These are phyloP conservation scores for Caenorhabditis elegans DNA, from an alignment of 1,140 invertebrate species.

Conservation along the genomic window DNA sequence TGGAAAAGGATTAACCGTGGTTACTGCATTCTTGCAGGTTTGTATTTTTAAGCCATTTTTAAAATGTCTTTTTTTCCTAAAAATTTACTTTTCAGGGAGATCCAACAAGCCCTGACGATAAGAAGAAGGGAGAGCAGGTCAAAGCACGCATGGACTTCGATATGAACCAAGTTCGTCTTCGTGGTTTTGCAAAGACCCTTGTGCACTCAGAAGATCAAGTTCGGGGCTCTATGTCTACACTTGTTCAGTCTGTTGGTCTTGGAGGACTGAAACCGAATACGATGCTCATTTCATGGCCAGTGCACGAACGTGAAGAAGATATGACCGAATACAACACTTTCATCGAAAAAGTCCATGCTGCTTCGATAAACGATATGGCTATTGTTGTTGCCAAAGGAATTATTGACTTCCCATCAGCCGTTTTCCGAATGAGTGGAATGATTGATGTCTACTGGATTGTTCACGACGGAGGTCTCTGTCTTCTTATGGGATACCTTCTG, in stretches of 20 bases:
- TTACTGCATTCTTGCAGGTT: constrained; percentile 78
- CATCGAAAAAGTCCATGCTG: constrained; percentile 59
- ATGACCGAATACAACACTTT: constrained; percentile 62
- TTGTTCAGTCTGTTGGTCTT: constrained; percentile 88
- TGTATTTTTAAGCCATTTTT: background rate
- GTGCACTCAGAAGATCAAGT: constrained; percentile 63
- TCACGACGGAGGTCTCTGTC: constrained; percentile 90
- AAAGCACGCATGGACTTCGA: constrained; percentile 60
- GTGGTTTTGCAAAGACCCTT: constrained; percentile 62
- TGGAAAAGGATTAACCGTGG: constrained; percentile 84
- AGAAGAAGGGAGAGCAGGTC: constrained; percentile 52
- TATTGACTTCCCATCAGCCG: constrained; percentile 50
- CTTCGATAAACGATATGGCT: constrained; percentile 60
- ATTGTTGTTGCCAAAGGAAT: constrained; percentile 58
- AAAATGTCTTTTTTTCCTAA: no score
- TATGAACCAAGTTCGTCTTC: constrained; percentile 54
- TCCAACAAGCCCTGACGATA: constrained; percentile 54
- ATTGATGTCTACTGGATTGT: constrained; percentile 86
- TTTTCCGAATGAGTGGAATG: constrained; percentile 74
- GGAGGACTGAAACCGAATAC: constrained; percentile 98
- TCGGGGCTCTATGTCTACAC: constrained; percentile 72
- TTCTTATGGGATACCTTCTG: constrained; percentile 92
- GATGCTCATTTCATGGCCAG: constrained; percentile 95
- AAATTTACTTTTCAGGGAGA: constrained; percentile 69
- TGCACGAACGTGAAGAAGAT: constrained; percentile 73